Percentiles rank a stretch among this genome's conserved stretches.
phyloP scores from a whole-genome alignment of 2,888 invertebrate species.

The Leucophenga montana region DNA sequence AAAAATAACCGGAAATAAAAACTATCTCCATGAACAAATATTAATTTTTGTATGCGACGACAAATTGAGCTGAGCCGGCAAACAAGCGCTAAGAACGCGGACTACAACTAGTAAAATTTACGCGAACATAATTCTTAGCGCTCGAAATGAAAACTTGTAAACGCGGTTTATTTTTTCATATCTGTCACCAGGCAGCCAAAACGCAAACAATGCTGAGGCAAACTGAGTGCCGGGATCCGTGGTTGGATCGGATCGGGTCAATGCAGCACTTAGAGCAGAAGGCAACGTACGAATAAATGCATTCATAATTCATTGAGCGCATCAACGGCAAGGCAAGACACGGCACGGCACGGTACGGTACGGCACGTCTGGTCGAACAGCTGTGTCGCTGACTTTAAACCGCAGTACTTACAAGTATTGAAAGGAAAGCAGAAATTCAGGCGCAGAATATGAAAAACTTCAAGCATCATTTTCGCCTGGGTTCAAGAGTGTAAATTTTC shows the following conservation, averaged over 20 bases:
- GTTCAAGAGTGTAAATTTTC: slow-evolving; percentile 2
- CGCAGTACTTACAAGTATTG: too few species aligned
- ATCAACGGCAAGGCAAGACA: too few species aligned
- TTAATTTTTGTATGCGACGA: background rate
- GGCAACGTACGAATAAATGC: background rate
- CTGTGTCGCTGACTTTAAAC: background rate
- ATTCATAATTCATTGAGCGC: slow-evolving; percentile 27
- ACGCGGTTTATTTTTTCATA: background rate
- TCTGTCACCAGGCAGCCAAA: background rate
- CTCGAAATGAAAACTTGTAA: background rate
- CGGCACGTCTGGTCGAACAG: background rate
- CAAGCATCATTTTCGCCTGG: slow-evolving; percentile 16
- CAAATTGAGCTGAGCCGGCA: background rate
- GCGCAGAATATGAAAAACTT: too few species aligned
- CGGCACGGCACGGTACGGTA: too few species aligned
- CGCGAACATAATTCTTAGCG: slow-evolving; percentile 1
- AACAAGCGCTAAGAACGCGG: background rate
- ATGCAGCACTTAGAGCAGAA: background rate
- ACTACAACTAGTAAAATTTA: too few species aligned
- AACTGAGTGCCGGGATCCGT: too few species aligned
- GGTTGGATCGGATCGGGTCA: too few species aligned
- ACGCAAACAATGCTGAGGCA: too few species aligned
- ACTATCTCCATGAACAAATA: background rate
- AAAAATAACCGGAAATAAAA: too few species aligned
- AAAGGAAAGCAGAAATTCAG: too few species aligned